These are phyloP conservation scores for Lepus townsendii DNA, from an alignment of 2,797 vertebrate species.

Conservation along the genomic window DNA sequence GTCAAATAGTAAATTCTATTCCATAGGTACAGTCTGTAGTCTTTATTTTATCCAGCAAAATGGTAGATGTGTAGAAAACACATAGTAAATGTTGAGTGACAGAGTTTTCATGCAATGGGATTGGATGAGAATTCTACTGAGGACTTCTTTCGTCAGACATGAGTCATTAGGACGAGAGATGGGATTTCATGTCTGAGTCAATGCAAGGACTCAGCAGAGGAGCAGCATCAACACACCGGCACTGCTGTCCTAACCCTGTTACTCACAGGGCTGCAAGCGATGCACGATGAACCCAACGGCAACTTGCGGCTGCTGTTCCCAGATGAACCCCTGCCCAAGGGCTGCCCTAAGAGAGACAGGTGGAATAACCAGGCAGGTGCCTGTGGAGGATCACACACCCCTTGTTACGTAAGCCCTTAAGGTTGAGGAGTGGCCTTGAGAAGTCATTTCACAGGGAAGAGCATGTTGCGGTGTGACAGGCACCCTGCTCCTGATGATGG, in stretches of 20 bases:
- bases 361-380: accelerated
- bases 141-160: neutral
- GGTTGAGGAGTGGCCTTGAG: neutral
- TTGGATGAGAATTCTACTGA: neutral
- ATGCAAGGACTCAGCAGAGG: neutral
- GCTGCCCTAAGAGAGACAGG: neutral
- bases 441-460: neutral
- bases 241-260: too few relatives aligned
- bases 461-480: neutral
- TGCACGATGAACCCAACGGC: neutral
- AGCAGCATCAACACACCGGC: neutral
- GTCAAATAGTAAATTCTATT: neutral
- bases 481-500: neutral
- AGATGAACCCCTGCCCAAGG: accelerated
- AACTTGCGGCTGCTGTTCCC: neutral
- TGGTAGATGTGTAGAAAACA: neutral
- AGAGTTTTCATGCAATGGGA: too few relatives aligned
- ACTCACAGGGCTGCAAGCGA: neutral
- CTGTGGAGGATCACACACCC: neutral
- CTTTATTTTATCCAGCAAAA: neutral
- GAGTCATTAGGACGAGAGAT: neutral
- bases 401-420: neutral
- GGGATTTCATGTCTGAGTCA: neutral
- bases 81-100: neutral
- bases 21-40: too few relatives aligned